Percentiles rank a stretch among this genome's conserved stretches.
phyloP scores from a whole-genome alignment of 2,888 invertebrate genomes.

The Caenorhabditis angaria region DNA sequence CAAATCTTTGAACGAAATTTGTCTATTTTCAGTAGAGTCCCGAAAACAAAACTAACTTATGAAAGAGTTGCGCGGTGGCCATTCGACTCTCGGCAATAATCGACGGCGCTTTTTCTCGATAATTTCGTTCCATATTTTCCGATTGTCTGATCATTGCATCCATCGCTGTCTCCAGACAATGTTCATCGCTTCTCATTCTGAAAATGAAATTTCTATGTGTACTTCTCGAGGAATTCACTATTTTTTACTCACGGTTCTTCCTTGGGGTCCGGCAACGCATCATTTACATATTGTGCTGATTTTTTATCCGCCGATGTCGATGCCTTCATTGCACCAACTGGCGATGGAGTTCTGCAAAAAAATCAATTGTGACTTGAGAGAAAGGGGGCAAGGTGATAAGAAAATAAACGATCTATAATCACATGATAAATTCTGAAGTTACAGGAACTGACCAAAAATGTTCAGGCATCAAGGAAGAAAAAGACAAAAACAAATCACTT shows the following conservation, averaged over 20 bases:
- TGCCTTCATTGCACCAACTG: background rate
- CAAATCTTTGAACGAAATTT: background rate
- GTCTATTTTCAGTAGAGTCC: background rate
- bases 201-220: background rate
- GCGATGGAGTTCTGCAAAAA: slow-evolving; percentile 1
- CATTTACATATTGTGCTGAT: background rate
- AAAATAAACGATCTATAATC: background rate
- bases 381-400: background rate
- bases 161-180: background rate
- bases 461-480: no score
- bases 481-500: no score
- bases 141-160: background rate
- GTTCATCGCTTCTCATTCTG: background rate
- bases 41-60: background rate
- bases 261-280: background rate
- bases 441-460: no score
- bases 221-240: no score
- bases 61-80: background rate
- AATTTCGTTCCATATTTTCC: background rate
- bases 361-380: background rate
- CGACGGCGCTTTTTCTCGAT: background rate
- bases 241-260: slow-evolving; percentile 4
- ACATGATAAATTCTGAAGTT: background rate
- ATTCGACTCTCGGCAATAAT: background rate
- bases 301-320: background rate